Percentiles rank a stretch among this genome's conserved stretches.
Evolutionary conservation across 2,888 invertebrate genomes (phyloP).

Genomic region (Drosophila lacicola): DNA sequence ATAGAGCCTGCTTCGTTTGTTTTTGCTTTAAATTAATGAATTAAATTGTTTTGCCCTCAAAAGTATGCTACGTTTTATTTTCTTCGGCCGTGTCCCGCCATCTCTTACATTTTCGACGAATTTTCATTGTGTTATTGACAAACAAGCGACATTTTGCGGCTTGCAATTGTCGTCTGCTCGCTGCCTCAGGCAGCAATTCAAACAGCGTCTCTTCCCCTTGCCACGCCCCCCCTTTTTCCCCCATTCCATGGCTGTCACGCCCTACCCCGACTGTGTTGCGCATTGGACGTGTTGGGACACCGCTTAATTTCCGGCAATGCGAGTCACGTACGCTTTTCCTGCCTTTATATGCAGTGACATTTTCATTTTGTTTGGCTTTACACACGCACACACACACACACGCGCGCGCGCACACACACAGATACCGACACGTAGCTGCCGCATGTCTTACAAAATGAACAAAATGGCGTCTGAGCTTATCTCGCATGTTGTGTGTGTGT

Average conservation of each 20-base stretch:
- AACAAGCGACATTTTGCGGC: conserved; percentile 71
- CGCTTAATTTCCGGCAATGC: conserved; percentile 75
- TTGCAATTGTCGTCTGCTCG: conserved; percentile 57
- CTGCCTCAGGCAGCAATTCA: conserved; percentile 26
- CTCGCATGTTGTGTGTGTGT: conserved; percentile 6
- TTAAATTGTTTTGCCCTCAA: conserved; percentile 6
- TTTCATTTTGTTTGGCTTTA: conserved; percentile 66
- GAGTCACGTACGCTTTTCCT: conserved; percentile 72
- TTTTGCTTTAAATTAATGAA: conserved; percentile 29
- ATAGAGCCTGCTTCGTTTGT: conserved; percentile 14
- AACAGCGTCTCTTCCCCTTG: neutral
- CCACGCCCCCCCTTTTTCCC: neutral
- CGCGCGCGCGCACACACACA: conserved; percentile 21
- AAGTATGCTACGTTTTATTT: conserved; percentile 26
- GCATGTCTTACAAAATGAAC: conserved; percentile 51
- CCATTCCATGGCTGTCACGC: neutral
- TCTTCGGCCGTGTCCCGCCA: neutral
- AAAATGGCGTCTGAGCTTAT: conserved; percentile 35
- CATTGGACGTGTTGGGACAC: conserved; percentile 70
- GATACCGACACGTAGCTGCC: conserved; percentile 32
- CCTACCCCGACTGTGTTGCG: conserved; percentile 1
- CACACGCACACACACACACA: conserved; percentile 38
- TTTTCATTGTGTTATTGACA: conserved; percentile 70
- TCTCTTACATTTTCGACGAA: conserved; percentile 22
- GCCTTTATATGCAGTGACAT: conserved; percentile 73